Evolutionary conservation across 2,888 invertebrate species (phyloP).

Genomic region (Fragum fragum): DNA sequence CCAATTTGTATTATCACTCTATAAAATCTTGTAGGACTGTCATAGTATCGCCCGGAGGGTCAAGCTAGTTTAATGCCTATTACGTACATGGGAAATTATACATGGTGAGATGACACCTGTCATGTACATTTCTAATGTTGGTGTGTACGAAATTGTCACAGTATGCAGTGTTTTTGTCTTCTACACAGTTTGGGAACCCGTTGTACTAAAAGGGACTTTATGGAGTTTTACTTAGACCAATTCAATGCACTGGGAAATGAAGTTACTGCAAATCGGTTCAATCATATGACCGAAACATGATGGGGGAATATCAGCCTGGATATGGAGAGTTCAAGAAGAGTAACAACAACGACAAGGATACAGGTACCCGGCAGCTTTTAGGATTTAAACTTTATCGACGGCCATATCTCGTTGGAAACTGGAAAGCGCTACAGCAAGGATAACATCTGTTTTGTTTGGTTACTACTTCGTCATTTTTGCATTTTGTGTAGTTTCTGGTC

Average conservation of each 20-base stretch:
- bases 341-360: background rate
- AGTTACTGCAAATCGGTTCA: no score
- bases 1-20: no score
- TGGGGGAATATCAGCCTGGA: no score
- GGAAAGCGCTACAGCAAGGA: background rate
- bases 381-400: background rate
- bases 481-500: no score
- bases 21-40: no score
- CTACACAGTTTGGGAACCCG: background rate
- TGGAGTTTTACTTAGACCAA: no score
- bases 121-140: background rate
- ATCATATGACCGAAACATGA: no score
- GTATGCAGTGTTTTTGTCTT: background rate
- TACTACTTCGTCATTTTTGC: no score
- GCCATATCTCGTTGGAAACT: background rate
- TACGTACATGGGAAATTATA: background rate
- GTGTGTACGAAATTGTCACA: background rate
- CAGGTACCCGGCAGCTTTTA: background rate
- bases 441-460: no score
- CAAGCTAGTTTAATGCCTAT: background rate
- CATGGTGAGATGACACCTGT: background rate
- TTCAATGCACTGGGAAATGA: no score
- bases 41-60: background rate
- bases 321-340: no score
- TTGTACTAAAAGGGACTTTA: no score